phyloP scores from a whole-genome alignment of 2,113 vertebrate genomes.

The Catharus minimus region DNA sequence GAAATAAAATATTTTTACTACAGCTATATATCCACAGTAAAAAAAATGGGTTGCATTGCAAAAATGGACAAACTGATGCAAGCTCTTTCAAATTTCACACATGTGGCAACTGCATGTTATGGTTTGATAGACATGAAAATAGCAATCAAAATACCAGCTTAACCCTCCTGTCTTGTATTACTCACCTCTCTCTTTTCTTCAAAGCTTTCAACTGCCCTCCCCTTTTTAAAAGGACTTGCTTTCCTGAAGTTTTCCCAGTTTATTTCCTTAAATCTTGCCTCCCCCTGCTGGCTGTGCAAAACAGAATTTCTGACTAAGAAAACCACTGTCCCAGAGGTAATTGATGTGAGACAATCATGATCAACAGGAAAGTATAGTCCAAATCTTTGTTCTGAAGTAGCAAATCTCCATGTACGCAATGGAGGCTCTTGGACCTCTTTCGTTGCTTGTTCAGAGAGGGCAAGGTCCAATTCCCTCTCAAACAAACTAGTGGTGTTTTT shows the following conservation, averaged over 20 bases:
- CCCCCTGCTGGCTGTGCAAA: constrained; percentile 92
- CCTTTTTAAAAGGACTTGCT: constrained; percentile 1
- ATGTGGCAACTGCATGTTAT: neutral
- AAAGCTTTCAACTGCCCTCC: neutral
- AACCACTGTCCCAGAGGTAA: neutral
- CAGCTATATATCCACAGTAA: neutral
- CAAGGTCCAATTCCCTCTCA: neutral
- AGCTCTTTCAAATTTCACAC: neutral
- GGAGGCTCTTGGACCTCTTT: neutral
- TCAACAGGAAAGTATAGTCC: neutral
- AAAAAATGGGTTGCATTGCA: neutral
- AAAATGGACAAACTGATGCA: neutral
- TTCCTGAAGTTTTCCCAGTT: constrained; percentile 42
- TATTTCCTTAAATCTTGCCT: constrained; percentile 93
- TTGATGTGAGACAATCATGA: neutral
- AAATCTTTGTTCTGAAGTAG: neutral
- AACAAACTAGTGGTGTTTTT: neutral
- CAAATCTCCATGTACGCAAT: neutral
- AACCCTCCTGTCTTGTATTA: neutral
- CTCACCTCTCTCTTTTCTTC: neutral
- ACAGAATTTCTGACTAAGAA: constrained; percentile 21
- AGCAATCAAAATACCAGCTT: constrained; percentile 2
- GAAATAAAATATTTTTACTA: constrained; percentile 9
- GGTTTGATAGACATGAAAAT: neutral
- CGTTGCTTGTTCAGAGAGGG: neutral